These are phyloP conservation scores for Chaenogobius annularis DNA, from an alignment of 2,113 vertebrate species.

Conservation along the genomic window DNA sequence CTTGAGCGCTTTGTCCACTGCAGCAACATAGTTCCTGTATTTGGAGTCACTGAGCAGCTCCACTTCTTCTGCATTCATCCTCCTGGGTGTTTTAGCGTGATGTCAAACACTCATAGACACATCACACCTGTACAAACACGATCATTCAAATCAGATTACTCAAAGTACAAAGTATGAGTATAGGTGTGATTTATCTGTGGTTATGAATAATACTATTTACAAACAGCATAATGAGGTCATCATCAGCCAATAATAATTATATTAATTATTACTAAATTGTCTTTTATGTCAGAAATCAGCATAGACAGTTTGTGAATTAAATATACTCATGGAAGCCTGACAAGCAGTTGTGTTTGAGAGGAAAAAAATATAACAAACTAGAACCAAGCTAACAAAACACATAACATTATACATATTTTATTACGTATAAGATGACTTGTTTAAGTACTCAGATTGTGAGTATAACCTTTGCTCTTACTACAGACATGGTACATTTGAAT, in stretches of 20 bases:
- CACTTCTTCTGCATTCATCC: conserved; percentile 99
- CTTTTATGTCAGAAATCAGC: too few relatives aligned
- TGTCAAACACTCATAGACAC: conserved; percentile 78
- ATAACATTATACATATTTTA: not conserved
- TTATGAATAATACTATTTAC: too few relatives aligned
- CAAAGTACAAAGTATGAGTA: not conserved
- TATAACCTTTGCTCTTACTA: not conserved
- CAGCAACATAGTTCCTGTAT: conserved; percentile 97
- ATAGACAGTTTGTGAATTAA: too few relatives aligned
- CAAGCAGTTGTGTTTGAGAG: not conserved
- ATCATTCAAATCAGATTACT: not conserved
- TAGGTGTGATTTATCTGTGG: too few relatives aligned
- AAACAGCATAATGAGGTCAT: too few relatives aligned
- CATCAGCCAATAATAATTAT: too few relatives aligned
- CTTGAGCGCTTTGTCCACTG: conserved; percentile 97
- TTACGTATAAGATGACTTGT: not conserved
- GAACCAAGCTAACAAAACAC: not conserved
- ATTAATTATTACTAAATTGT: too few relatives aligned
- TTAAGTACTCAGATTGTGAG: not conserved
- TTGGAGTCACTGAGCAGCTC: conserved; percentile 97
- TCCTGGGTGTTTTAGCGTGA: conserved; percentile 84
- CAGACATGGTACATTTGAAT: not conserved
- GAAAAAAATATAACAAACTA: not conserved
- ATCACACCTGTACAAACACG: conserved; percentile 81
- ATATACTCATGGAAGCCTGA: too few relatives aligned